Conservation (phyloP, 2,797 vertebrate species). For the Esox lucius region DNA sequence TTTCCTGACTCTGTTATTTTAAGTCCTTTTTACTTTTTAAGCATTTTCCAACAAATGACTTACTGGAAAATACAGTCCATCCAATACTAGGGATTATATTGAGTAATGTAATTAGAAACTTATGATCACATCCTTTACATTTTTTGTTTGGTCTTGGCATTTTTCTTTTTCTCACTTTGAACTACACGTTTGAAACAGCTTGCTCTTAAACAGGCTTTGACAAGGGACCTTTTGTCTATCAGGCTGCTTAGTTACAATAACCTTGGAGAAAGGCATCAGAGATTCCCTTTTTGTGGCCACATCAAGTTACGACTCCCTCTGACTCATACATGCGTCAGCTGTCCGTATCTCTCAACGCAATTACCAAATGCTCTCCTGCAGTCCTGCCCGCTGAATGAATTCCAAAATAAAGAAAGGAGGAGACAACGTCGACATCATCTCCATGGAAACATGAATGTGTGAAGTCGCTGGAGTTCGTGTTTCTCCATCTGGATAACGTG, state of each 20-base stretch:
- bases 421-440: background rate
- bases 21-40: conserved; percentile 23
- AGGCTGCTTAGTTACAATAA: background rate
- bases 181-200: background rate
- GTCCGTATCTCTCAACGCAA: background rate
- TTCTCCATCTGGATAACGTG: background rate
- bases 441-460: background rate
- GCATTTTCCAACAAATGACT: background rate
- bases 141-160: background rate
- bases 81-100: background rate
- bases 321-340: conserved; percentile 13
- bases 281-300: background rate
- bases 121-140: background rate
- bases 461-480: background rate
- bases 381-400: background rate
- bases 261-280: background rate
- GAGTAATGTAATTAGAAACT: too few species aligned
- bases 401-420: background rate
- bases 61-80: background rate
- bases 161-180: background rate
- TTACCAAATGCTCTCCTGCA: background rate
- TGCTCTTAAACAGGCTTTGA: background rate
- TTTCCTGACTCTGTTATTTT: conserved; percentile 55
- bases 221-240: background rate
- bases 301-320: conserved; percentile 12